Conservation (phyloP, 2,113 vertebrate species). For the Morone saxatilis region DNA sequence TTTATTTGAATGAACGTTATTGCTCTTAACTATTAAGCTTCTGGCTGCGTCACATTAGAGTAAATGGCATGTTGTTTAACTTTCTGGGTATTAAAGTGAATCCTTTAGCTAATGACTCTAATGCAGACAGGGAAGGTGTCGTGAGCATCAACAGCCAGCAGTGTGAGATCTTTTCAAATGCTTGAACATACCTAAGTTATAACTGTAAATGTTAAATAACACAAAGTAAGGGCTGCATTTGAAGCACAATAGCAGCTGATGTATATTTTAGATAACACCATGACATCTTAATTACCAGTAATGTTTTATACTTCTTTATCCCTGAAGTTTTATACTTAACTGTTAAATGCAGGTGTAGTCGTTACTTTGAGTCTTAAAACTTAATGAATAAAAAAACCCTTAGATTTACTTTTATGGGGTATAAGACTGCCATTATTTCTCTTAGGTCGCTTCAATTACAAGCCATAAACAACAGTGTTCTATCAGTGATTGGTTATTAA, state of each 20-base stretch:
- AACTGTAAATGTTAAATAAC: slow-evolving; percentile 13
- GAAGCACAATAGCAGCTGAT: slow-evolving; percentile 22
- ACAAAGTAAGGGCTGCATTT: neutral
- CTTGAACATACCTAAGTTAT: neutral
- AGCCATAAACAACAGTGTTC: slow-evolving; percentile 46
- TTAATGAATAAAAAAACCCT: slow-evolving; percentile 60
- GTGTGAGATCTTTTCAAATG: neutral
- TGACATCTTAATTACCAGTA: slow-evolving; percentile 20
- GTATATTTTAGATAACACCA: slow-evolving; percentile 5
- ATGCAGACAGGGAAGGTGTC: neutral
- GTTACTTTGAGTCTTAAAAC: slow-evolving; percentile 59
- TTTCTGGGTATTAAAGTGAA: neutral
- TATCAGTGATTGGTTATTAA: slow-evolving; percentile 57
- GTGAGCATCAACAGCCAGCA: neutral
- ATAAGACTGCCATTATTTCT: slow-evolving; percentile 45
- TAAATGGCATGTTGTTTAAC: neutral
- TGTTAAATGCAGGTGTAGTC: slow-evolving; percentile 53
- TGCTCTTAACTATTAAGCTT: neutral
- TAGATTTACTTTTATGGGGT: slow-evolving; percentile 48
- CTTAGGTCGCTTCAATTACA: slow-evolving; percentile 28
- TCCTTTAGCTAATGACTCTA: neutral
- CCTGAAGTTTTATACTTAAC: slow-evolving; percentile 46
- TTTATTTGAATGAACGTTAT: neutral
- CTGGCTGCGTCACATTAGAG: neutral
- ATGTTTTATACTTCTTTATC: slow-evolving; percentile 37